Base-by-base conservation (phyloP, 2,888 invertebrate species). In the Nomada fucata region DNA sequence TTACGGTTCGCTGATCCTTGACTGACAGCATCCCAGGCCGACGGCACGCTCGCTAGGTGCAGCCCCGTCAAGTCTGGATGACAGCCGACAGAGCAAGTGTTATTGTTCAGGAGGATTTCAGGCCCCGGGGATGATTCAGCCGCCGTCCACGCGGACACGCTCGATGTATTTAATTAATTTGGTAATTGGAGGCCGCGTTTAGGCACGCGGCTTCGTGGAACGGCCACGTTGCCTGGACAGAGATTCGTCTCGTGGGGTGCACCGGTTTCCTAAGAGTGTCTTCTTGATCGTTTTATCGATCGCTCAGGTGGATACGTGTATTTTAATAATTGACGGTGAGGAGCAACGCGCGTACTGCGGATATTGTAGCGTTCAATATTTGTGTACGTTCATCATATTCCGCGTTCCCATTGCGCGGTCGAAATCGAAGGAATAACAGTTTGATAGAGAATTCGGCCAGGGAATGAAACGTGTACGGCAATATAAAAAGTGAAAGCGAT, bases 1-100 rank as follows among this genome's bases (percentile, higher is more conserved):
- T 92, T 91, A 92, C 92, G 92, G 89, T 92, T 90, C 91, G 92
- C 89, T 92, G 91, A 90, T 90, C 91, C 85, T 89, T 91, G 93
- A 93, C 90, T 93, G 93, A 93, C 93, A 93, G 92, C 86, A 86
- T 82, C 78, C 84, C 84, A 85, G 55, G 50, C 71, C 52, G 59
- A 53, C 63, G 76, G 82, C 75, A 76, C 76, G 85, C 85, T 80
- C 79, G 57, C 76, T 89, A 86, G 87, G 84, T 84, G 86, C 84
- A 80, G 83, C 71, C 79, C 86, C 80, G 85, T 90, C 86, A 86
- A 73, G 73, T 73, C 73, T 53, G 89, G 76, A 89, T 90, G 91
- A 91, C 91, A 91, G 83, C 64, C 74, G 89, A 90, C 87, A 67
- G 89, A 89, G 89, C 93, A 93, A 93, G 93, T 93, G 92, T 88